Evolutionary conservation across 2,888 invertebrate species (phyloP), one percentile per base, ranked within the genome.

Genomic region (Mesorhabditis spiculigera): DNA sequence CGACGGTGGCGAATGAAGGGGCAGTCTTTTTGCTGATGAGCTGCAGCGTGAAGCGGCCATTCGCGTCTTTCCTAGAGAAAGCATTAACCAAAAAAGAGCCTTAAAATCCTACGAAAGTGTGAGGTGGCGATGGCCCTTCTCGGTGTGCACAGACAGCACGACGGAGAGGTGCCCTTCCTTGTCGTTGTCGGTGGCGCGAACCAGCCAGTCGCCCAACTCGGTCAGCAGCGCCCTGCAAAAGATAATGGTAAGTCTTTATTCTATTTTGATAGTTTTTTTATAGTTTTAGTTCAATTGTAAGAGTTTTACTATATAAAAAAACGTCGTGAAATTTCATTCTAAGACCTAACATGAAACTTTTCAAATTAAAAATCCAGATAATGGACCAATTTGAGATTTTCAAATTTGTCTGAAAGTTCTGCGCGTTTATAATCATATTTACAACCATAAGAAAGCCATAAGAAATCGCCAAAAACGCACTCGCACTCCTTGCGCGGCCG

Each of bases 161-260:
- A 77, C 43, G 16, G 76, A 66, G 43, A 73, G 68, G 50, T 73
- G 76, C 43, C 66, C 73, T 28, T 69, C 66, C 5, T 68, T 73
- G 28, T 28, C 28, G 28, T 28, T 28, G 65, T 75, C 76, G 4
- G 77, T 75, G 28, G 78, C 74, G 0, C 81, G 75, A n/a, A 81
- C 77, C n/a, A 79, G 66, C 67, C 75, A 81, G 64, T 78, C 79
- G 43, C 81, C 81, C 16, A 66, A 68, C n/a, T 72, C 62, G 4
- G 28, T 50, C 43, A 78, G 70, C 45, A 74, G 58, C n/a, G 45
- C n/a, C 42, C 73, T 73, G 67, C 28, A 73, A 50, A 50, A 28
- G 28, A 1, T 28, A 28, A 28, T 28, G 28, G 28, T 28, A 28
- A 28, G n/a, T n/a, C n/a, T n/a, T n/a, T n/a, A n/a, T n/a, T n/a